Evolutionary conservation across 2,888 invertebrate species (phyloP).

Genomic region (Mesorhabditis sp.): DNA sequence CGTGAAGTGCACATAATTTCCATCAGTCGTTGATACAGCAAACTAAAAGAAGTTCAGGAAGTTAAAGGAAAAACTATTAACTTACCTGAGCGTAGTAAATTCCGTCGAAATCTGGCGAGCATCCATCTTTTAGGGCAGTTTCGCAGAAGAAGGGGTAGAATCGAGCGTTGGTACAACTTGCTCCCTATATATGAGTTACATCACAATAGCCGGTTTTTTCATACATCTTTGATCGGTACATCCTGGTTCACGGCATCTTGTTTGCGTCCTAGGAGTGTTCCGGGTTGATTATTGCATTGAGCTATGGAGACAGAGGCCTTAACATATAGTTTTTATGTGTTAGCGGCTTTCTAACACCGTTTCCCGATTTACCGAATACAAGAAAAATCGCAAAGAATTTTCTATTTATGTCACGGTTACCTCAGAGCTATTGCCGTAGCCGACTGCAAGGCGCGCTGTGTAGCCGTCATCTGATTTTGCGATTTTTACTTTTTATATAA

Average conservation of each 20-base stretch:
- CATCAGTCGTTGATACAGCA: background rate
- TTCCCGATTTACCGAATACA: too few species aligned
- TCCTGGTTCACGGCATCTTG: background rate
- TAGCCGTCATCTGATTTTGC: too few species aligned
- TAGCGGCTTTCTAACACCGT: too few species aligned
- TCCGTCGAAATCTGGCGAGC: background rate
- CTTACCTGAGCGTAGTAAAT: constrained; percentile 1
- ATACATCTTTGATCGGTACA: background rate
- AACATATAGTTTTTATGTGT: background rate
- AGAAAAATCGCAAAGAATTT: too few species aligned
- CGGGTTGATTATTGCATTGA: background rate
- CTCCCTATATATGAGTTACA: background rate
- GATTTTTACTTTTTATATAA: too few species aligned
- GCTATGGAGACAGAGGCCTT: background rate
- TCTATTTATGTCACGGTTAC: too few species aligned
- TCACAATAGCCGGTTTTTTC: background rate
- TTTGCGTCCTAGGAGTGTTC: background rate
- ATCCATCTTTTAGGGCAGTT: background rate
- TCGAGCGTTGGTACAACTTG: background rate
- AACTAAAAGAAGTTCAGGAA: background rate
- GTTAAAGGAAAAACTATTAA: background rate
- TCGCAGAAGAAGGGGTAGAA: background rate
- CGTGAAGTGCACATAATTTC: background rate
- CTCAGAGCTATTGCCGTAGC: too few species aligned
- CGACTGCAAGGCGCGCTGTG: too few species aligned